Percentiles rank a stretch among this genome's conserved stretches.
Evolutionary conservation across 2,113 vertebrate genomes (phyloP).

Genomic region (Python bivittatus): DNA sequence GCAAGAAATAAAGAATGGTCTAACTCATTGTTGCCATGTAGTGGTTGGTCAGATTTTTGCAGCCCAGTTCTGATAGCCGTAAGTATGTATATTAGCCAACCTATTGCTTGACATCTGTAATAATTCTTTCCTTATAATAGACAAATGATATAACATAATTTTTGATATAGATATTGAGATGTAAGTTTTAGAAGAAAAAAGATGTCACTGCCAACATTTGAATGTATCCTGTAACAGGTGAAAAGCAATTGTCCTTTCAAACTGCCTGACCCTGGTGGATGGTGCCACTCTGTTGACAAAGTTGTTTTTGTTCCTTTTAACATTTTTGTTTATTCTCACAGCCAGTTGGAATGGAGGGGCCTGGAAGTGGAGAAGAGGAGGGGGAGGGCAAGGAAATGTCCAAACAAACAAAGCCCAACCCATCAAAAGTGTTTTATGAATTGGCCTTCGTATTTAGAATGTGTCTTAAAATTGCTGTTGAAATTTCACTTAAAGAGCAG

Average conservation of each 20-base stretch:
- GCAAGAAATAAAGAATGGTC: background rate
- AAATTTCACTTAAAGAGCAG: background rate
- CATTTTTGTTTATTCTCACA: background rate
- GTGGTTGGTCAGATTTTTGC: background rate
- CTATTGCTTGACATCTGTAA: background rate
- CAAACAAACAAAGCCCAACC: background rate
- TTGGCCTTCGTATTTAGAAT: background rate
- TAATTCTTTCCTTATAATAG: background rate
- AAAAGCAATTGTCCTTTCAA: background rate
- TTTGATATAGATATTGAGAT: background rate
- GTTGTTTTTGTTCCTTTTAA: background rate
- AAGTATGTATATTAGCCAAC: background rate
- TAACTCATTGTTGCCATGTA: background rate
- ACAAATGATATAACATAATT: background rate
- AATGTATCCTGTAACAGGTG: background rate
- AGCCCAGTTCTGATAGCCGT: background rate
- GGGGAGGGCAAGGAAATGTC: background rate
- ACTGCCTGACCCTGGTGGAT: background rate
- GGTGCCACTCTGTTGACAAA: background rate
- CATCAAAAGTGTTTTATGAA: background rate
- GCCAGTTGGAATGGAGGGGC: background rate
- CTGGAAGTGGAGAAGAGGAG: background rate
- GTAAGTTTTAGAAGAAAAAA: background rate
- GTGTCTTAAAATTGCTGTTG: background rate
- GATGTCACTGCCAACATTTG: background rate